These are phyloP conservation scores for Agonopterix subpropinquella DNA, from an alignment of 2,888 invertebrate genomes.

Conservation along the genomic window DNA sequence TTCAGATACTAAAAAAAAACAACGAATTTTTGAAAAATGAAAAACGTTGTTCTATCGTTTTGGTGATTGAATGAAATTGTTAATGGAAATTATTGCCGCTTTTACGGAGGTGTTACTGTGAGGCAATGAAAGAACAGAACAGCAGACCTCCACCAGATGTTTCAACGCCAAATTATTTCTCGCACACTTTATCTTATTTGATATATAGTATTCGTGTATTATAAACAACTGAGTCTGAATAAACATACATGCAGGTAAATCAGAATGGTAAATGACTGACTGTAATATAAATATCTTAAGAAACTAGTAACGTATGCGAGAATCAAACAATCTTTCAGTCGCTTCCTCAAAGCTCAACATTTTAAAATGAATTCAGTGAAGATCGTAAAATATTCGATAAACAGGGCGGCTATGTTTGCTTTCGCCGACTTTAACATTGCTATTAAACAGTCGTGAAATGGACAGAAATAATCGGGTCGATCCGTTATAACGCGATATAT, in stretches of 20 bases:
- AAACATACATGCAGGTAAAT: slow-evolving; percentile 70
- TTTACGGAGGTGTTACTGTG: slow-evolving; percentile 22
- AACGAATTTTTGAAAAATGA: too few relatives aligned
- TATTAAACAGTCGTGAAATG: slow-evolving; percentile 75
- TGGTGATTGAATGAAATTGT: too few relatives aligned
- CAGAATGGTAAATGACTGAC: slow-evolving; percentile 72
- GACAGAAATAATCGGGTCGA: slow-evolving; percentile 74
- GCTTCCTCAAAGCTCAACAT: slow-evolving; percentile 64
- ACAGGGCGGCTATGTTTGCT: slow-evolving; percentile 72
- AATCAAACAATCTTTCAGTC: slow-evolving; percentile 68
- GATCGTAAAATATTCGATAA: slow-evolving; percentile 75
- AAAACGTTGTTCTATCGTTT: too few relatives aligned
- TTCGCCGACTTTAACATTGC: slow-evolving; percentile 73
- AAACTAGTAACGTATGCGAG: slow-evolving; percentile 50
- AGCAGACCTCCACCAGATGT: slow-evolving; percentile 51
- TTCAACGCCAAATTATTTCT: slow-evolving; percentile 55
- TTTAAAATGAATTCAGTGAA: slow-evolving; percentile 69
- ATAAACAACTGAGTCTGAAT: slow-evolving; percentile 66
- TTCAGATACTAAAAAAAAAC: too few relatives aligned
- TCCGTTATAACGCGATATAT: slow-evolving; percentile 70
- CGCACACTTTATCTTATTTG: slow-evolving; percentile 63
- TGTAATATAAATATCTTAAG: slow-evolving; percentile 71
- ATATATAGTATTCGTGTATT: slow-evolving; percentile 66
- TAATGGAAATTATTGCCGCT: neutral
- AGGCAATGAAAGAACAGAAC: slow-evolving; percentile 34